Percentiles rank a stretch among this genome's conserved stretches.
These are phyloP conservation scores for Cryptoblepharus egeriae DNA, from an alignment of 2,797 vertebrate species.

Conservation along the genomic window DNA sequence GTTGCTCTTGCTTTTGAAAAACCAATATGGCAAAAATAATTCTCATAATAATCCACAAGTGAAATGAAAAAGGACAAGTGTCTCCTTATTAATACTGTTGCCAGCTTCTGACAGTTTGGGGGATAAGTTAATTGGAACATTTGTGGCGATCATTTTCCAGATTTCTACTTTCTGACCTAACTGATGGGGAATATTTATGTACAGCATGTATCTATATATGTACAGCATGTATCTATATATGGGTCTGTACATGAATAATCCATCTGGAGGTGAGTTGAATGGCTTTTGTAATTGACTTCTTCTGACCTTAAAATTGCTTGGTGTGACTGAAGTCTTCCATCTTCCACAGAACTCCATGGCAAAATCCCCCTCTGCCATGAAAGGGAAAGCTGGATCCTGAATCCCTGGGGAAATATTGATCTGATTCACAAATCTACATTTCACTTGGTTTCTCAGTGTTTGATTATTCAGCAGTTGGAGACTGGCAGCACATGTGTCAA, in stretches of 20 bases:
- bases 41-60: background rate
- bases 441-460: background rate
- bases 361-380: background rate
- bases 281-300: background rate
- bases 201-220: background rate
- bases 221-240: background rate
- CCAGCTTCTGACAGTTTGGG: too few species aligned
- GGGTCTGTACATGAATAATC: background rate
- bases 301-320: background rate
- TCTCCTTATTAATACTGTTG: too few species aligned
- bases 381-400: background rate
- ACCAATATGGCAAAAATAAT: too few species aligned
- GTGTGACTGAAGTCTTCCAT: background rate
- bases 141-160: background rate
- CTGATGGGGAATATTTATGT: background rate
- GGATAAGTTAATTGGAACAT: too few species aligned
- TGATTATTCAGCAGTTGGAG: background rate
- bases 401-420: background rate
- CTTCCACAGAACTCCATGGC: background rate
- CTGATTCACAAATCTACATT: background rate
- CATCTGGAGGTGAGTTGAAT: background rate
- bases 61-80: background rate
- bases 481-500: background rate
- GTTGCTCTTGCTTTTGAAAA: too few species aligned
- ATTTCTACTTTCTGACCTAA: background rate